Conservation (phyloP, 37 sponge, comb jelly and placozoan genomes). For the Chondrilla cf. caribensis region DNA sequence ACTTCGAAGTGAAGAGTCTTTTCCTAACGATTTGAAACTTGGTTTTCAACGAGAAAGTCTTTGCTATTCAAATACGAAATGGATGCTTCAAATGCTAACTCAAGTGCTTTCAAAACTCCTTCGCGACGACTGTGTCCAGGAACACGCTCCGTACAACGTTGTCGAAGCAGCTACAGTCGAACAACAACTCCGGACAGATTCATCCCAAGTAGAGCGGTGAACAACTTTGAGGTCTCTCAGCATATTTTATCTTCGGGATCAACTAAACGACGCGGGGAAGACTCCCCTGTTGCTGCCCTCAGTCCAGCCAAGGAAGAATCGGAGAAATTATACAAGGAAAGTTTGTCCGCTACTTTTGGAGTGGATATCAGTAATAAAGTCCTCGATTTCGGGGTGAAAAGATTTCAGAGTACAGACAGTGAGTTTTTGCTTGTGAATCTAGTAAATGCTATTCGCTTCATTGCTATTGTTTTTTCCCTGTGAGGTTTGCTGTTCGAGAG, state of each 20-base stretch:
- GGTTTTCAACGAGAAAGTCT: not conserved
- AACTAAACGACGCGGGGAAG: not conserved
- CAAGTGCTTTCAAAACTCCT: not conserved
- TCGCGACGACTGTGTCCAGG: not conserved
- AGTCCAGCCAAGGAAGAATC: not conserved
- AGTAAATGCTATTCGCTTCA: too few relatives aligned
- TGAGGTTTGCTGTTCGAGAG: too few relatives aligned
- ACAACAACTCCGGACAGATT: constrained; percentile 54
- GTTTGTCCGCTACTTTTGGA: not conserved
- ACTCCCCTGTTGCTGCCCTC: not conserved
- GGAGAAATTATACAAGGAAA: not conserved
- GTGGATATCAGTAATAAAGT: constrained; percentile 9
- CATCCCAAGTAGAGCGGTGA: constrained; percentile 58
- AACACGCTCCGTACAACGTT: not conserved
- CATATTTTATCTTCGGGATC: constrained; percentile 22
- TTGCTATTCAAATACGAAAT: constrained; percentile 8
- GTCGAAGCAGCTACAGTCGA: not conserved
- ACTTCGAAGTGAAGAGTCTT: too few relatives aligned
- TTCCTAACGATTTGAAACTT: not conserved
- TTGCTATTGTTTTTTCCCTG: too few relatives aligned
- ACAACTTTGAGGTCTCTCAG: constrained; percentile 42
- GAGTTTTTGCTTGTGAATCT: not conserved
- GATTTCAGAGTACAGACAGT: not conserved
- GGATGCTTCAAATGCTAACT: not conserved
- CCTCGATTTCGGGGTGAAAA: constrained; percentile 3